Conservation (phyloP, 1,140 invertebrate genomes). For the Cylas formicarius region DNA sequence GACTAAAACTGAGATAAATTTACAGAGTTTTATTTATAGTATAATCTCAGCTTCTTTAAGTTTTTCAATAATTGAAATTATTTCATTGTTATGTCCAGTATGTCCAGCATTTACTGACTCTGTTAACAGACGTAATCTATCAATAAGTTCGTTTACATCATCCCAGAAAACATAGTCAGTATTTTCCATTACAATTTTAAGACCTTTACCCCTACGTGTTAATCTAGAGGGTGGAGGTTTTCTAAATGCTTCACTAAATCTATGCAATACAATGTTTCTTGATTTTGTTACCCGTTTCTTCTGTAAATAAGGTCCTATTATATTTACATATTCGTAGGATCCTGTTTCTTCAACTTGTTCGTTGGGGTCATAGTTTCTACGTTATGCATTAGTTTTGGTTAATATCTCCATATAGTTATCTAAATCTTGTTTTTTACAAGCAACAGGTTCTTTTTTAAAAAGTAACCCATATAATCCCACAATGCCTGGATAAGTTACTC, state of each 20-base stretch:
- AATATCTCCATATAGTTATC: constrained; percentile 28
- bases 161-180: constrained; percentile 39
- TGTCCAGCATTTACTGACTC: constrained; percentile 37
- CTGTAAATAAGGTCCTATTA: constrained; percentile 20
- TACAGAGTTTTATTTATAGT: background rate
- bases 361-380: constrained; percentile 19
- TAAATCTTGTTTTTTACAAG: constrained; percentile 22
- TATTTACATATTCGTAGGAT: constrained; percentile 18
- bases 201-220: constrained; percentile 1
- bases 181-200: constrained; percentile 6
- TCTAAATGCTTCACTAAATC: background rate
- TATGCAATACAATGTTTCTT: constrained; percentile 9
- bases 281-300: constrained; percentile 4
- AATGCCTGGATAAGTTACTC: constrained; percentile 15
- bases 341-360: constrained; percentile 20
- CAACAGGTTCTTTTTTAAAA: constrained; percentile 22
- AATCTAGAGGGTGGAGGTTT: background rate
- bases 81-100: constrained; percentile 39
- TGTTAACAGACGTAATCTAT: constrained; percentile 34
- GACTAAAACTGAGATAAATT: constrained; percentile 7
- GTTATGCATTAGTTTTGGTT: constrained; percentile 24
- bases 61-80: constrained; percentile 40
- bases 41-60: constrained; percentile 21
- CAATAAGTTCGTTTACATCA: constrained; percentile 40
- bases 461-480: constrained; percentile 26